phyloP scores from a whole-genome alignment of 2,888 invertebrate genomes.

The Dynastes tityus region DNA sequence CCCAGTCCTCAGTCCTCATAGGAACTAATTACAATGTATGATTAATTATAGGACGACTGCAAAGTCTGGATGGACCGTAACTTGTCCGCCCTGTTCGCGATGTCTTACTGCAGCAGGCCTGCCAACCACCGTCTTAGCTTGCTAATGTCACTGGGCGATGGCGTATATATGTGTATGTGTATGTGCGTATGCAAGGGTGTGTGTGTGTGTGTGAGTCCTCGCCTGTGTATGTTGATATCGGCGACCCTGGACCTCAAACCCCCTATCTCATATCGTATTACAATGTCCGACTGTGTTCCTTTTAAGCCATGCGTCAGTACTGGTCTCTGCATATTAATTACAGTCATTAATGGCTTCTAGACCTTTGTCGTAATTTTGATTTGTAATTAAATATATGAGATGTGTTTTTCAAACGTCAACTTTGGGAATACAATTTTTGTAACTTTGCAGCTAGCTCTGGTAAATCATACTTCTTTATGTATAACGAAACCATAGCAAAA shows the following conservation, averaged over 20 bases:
- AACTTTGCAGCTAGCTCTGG: constrained; percentile 37
- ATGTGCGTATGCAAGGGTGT: neutral
- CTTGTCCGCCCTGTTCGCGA: constrained; percentile 66
- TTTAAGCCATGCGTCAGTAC: constrained; percentile 30
- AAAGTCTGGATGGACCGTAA: constrained; percentile 66
- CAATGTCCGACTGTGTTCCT: constrained; percentile 54
- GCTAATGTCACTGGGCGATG: constrained; percentile 69
- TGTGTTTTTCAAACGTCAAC: constrained; percentile 49
- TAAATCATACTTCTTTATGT: constrained; percentile 50
- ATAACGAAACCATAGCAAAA: constrained; percentile 47
- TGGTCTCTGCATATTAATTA: constrained; percentile 47
- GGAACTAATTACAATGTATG: constrained; percentile 72
- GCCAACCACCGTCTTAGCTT: constrained; percentile 71
- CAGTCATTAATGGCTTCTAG: constrained; percentile 45
- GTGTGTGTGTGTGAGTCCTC: neutral
- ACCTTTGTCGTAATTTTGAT: constrained; percentile 6
- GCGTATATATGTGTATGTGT: constrained; percentile 45
- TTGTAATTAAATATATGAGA: neutral
- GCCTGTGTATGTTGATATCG: constrained; percentile 61
- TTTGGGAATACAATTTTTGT: constrained; percentile 31
- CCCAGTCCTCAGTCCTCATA: constrained; percentile 56
- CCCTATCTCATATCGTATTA: constrained; percentile 56
- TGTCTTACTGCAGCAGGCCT: constrained; percentile 69
- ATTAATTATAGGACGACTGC: constrained; percentile 71
- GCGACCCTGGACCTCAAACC: constrained; percentile 62